Conservation (phyloP, 2,888 invertebrate species). For the Lydus trimaculatus region DNA sequence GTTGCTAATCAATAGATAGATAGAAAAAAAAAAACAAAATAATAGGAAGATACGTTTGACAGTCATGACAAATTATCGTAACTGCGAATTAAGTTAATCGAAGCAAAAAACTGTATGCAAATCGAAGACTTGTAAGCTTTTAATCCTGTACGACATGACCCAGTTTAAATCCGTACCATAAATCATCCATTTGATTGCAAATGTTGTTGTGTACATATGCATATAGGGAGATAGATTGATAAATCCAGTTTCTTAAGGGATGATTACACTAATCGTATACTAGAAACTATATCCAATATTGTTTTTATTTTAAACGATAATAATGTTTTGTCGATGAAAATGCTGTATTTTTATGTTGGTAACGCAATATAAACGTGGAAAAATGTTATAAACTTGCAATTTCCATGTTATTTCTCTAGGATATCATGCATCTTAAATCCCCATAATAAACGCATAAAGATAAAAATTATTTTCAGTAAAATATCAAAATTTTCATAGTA, state of each 20-base stretch:
- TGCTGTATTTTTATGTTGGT: background rate
- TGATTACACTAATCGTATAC: background rate
- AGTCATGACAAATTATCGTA: conserved; percentile 32
- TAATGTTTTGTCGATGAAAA: background rate
- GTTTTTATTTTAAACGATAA: background rate
- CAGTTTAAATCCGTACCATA: conserved; percentile 40
- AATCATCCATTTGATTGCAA: conserved; percentile 31
- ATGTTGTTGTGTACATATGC: background rate
- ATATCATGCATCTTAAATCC: background rate
- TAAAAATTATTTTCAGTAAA: background rate
- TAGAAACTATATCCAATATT: no score
- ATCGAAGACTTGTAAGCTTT: conserved; percentile 35
- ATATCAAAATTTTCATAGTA: background rate
- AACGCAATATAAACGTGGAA: background rate
- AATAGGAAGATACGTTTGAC: conserved; percentile 13
- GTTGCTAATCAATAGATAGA: background rate
- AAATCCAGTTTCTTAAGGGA: background rate
- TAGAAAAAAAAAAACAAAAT: background rate
- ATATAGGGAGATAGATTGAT: background rate
- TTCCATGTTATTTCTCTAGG: background rate
- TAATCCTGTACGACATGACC: conserved; percentile 35
- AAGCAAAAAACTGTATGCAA: conserved; percentile 36
- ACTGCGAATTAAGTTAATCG: conserved; percentile 34
- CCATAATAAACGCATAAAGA: background rate
- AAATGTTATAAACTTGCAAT: background rate